A percentile compares a stretch with the other conserved stretches of the same genome.
Evolutionary conservation across 92 coral and sea anemone genomes (phyloP).

Genomic region (Plumapathes pennacea): DNA sequence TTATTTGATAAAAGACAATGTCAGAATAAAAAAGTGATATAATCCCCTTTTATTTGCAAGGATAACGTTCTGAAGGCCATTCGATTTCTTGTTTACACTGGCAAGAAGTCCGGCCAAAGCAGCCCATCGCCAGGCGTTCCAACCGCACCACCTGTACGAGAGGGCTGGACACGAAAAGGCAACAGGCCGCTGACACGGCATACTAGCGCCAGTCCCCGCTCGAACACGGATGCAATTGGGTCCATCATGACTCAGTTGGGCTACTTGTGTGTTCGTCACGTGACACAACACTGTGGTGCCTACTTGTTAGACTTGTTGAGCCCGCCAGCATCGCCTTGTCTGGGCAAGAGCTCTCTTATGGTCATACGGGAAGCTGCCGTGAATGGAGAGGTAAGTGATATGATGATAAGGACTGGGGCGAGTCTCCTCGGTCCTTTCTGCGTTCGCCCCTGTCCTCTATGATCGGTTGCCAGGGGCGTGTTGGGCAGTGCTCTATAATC

Average conservation of each 20-base stretch:
- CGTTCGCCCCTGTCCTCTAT: background rate
- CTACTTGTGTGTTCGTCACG: constrained; percentile 74
- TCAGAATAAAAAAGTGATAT: too few species aligned
- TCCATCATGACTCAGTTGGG: too few species aligned
- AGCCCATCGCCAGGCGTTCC: constrained; percentile 1
- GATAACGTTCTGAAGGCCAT: too few species aligned
- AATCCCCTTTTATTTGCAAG: too few species aligned
- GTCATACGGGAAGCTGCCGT: constrained; percentile 67
- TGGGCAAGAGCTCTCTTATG: constrained; percentile 71
- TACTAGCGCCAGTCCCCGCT: background rate
- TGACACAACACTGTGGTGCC: constrained; percentile 71
- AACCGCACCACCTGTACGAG: constrained; percentile 14
- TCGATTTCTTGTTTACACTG: too few species aligned
- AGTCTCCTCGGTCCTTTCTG: background rate
- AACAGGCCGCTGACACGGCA: constrained; percentile 1
- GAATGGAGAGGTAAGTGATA: constrained; percentile 63
- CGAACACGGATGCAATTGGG: constrained; percentile 4
- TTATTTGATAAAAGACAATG: too few species aligned
- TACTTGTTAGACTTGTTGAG: constrained; percentile 67
- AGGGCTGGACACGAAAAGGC: background rate
- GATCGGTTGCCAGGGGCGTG: too few species aligned
- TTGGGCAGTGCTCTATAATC: too few species aligned
- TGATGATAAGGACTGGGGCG: background rate
- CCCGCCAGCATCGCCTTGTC: constrained; percentile 44
- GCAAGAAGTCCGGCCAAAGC: too few species aligned